Conservation (phyloP, 2,888 invertebrate genomes). For the Hetaerina titia region DNA sequence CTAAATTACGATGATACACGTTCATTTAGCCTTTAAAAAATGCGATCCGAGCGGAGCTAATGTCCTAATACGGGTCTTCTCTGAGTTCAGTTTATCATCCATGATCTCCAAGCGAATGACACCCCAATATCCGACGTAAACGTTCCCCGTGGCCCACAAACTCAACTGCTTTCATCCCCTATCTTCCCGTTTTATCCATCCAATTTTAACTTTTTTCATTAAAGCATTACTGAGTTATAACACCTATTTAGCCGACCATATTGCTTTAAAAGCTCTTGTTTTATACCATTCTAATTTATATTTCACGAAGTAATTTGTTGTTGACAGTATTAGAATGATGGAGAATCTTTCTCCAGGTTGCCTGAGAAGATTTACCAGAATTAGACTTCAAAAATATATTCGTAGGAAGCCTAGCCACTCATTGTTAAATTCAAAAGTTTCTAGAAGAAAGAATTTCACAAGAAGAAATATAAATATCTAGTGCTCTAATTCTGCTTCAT, state of each 20-base stretch:
- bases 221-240: conserved; percentile 25
- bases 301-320: conserved; percentile 21
- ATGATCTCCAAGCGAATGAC: neutral
- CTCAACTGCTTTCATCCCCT: neutral
- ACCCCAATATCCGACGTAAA: conserved; percentile 15
- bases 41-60: neutral
- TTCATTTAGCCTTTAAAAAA: neutral
- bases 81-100: neutral
- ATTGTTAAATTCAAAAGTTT: neutral
- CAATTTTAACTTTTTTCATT: conserved; percentile 39
- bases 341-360: neutral
- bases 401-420: neutral
- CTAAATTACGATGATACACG: neutral
- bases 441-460: neutral
- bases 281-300: conserved; percentile 24
- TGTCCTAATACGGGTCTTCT: neutral
- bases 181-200: neutral
- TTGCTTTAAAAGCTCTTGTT: conserved; percentile 1
- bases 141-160: neutral
- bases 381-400: neutral
- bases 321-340: neutral
- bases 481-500: too few species aligned
- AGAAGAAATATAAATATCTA: too few species aligned
- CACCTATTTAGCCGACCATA: conserved; percentile 3
- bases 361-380: neutral